These are phyloP conservation scores for Oophaga sylvatica DNA, from an alignment of 2,797 vertebrate genomes.

Conservation along the genomic window DNA sequence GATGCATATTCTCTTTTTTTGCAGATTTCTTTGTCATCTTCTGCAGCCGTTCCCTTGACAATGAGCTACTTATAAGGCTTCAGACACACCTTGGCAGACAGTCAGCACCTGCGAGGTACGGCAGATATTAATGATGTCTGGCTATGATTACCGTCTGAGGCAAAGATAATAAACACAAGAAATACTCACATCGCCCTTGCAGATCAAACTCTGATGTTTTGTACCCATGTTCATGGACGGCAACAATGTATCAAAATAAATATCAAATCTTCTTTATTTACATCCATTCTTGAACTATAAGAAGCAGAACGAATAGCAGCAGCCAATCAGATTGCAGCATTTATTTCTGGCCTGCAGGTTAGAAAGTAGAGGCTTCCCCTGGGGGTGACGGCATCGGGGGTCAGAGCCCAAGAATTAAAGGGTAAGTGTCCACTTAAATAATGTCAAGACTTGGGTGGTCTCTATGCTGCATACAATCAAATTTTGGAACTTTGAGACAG, in stretches of 20 bases:
- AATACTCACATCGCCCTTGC: not conserved
- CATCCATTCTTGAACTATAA: not conserved
- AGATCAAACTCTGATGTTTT: not conserved
- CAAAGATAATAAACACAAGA: not conserved
- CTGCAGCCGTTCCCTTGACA: slow-evolving; percentile 1
- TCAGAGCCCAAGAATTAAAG: too few species aligned
- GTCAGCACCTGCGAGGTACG: slow-evolving; percentile 5
- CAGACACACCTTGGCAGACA: slow-evolving; percentile 14
- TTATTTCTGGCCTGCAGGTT: too few species aligned
- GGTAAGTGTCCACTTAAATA: too few species aligned
- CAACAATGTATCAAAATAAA: not conserved
- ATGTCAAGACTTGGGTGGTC: too few species aligned
- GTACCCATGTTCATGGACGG: not conserved
- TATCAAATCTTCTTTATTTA: not conserved
- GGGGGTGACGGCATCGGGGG: too few species aligned
- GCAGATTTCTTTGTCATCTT: not conserved
- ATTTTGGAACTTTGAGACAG: too few species aligned
- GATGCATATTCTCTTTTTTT: not conserved
- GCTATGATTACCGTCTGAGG: slow-evolving; percentile 15
- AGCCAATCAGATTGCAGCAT: not conserved
- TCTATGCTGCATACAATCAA: too few species aligned
- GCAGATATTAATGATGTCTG: slow-evolving; percentile 39
- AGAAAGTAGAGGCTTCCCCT: too few species aligned
- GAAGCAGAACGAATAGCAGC: not conserved
- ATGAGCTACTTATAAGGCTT: slow-evolving; percentile 4